Conservation (phyloP, 2,888 invertebrate genomes). For the Drosophila birchii region DNA sequence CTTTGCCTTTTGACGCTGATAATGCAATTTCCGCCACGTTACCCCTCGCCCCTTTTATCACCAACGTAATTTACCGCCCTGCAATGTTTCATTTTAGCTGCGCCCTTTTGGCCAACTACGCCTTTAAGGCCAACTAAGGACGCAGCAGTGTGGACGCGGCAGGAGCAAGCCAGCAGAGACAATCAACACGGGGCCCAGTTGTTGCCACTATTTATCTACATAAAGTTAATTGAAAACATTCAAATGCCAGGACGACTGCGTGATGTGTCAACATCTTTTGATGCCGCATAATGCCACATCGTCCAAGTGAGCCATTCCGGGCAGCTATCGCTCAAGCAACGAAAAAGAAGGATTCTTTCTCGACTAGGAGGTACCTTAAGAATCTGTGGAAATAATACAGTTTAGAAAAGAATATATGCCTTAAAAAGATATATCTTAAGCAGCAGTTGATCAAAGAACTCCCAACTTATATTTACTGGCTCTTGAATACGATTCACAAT, state of each 20-base stretch:
- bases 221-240: slow-evolving; percentile 77
- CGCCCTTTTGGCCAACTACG: slow-evolving; percentile 23
- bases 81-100: slow-evolving; percentile 76
- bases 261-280: slow-evolving; percentile 81
- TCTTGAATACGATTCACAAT: not conserved
- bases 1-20: slow-evolving; percentile 80
- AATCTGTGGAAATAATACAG: too few species aligned
- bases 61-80: slow-evolving; percentile 73
- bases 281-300: slow-evolving; percentile 53
- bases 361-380: slow-evolving; percentile 5
- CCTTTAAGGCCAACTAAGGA: slow-evolving; percentile 40
- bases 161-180: slow-evolving; percentile 21
- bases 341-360: too few species aligned
- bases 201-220: slow-evolving; percentile 58
- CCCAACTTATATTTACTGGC: not conserved
- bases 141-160: not conserved
- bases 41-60: slow-evolving; percentile 30
- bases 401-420: not conserved
- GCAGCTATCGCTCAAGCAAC: slow-evolving; percentile 12
- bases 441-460: not conserved
- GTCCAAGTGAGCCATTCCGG: slow-evolving; percentile 3
- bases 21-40: slow-evolving; percentile 81
- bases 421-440: not conserved
- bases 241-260: slow-evolving; percentile 66
- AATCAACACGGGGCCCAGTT: slow-evolving; percentile 55